Evolutionary conservation across 2,113 vertebrate genomes (phyloP).

Genomic region (Vireo altiloquus): DNA sequence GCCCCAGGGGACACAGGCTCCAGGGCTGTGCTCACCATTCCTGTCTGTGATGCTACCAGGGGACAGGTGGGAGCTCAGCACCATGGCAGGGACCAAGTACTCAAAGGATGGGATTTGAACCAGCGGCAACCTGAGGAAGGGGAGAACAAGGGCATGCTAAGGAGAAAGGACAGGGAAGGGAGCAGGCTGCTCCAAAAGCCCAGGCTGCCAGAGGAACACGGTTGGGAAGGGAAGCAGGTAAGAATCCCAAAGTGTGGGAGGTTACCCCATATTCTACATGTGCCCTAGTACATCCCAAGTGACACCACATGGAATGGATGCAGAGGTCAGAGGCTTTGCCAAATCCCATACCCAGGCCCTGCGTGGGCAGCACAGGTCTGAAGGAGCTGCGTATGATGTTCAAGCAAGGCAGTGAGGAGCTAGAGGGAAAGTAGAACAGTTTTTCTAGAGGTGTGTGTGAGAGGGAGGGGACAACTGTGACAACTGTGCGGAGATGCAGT

Average conservation of each 20-base stretch:
- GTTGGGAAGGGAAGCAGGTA: neutral
- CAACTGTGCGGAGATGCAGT: neutral
- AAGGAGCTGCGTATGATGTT: neutral
- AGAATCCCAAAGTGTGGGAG: neutral
- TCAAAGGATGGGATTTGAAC: conserved; percentile 83
- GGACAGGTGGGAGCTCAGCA: conserved; percentile 69
- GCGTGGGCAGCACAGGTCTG: neutral
- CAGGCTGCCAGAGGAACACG: neutral
- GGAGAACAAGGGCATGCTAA: neutral
- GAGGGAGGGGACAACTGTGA: neutral
- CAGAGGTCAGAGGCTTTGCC: neutral
- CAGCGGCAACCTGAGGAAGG: conserved; percentile 76
- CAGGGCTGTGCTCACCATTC: conserved; percentile 69
- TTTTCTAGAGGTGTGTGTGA: neutral
- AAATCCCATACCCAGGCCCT: neutral
- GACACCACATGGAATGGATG: neutral
- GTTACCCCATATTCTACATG: neutral
- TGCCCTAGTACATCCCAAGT: neutral
- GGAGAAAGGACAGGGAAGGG: neutral
- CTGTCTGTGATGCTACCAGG: neutral
- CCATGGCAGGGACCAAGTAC: conserved; percentile 78
- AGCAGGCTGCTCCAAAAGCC: neutral
- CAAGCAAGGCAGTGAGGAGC: neutral
- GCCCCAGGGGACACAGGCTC: neutral
- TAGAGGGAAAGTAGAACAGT: neutral